Conservation (phyloP, 2,888 invertebrate genomes). For the Drosophila falleni region DNA sequence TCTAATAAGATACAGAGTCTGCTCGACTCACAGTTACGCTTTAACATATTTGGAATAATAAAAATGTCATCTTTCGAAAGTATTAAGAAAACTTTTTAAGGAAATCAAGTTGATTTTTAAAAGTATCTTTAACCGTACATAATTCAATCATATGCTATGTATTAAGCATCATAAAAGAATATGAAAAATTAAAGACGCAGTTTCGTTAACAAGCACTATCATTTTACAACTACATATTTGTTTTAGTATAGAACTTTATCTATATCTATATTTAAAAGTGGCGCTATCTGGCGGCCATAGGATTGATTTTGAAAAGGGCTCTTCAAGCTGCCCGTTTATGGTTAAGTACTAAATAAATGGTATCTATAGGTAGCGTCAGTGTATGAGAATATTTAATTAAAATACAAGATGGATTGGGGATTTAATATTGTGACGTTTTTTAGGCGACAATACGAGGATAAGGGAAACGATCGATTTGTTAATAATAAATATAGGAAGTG, state of each 20-base stretch:
- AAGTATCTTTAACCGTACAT: not conserved
- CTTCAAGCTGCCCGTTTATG: not conserved
- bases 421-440: not conserved
- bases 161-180: not conserved
- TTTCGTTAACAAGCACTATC: conserved; percentile 33
- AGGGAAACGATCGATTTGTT: not conserved
- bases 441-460: conserved; percentile 2
- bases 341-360: not conserved
- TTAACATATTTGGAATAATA: not conserved
- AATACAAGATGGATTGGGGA: not conserved
- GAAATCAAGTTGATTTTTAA: not conserved
- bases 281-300: conserved; percentile 3
- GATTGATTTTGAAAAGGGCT: conserved; percentile 11
- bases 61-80: not conserved
- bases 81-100: not conserved
- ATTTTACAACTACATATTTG: conserved; percentile 30
- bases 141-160: not conserved
- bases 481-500: not conserved
- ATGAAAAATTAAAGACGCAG: conserved; percentile 31
- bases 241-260: conserved; percentile 17
- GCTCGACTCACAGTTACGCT: not conserved
- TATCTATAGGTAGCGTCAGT: conserved; percentile 1
- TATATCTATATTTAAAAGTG: conserved; percentile 9
- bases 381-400: conserved; percentile 3
- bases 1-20: not conserved